Percentiles rank a stretch among this genome's conserved stretches.
phyloP scores from a whole-genome alignment of 2,888 invertebrate species.

The Hartigia nigra region DNA sequence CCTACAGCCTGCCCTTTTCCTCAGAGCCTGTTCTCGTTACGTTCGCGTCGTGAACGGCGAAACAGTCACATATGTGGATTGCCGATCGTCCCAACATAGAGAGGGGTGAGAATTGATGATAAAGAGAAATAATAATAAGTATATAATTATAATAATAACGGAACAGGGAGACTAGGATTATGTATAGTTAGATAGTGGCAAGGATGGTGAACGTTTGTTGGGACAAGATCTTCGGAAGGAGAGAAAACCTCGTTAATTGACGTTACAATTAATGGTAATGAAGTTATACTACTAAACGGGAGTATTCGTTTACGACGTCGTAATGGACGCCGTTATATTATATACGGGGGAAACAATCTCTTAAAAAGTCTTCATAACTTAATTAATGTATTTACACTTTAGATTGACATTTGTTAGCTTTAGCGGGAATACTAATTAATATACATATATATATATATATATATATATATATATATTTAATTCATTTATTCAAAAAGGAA shows the following conservation, averaged over 20 bases:
- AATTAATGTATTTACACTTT: neutral
- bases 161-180: conserved; percentile 12
- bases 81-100: conserved; percentile 36
- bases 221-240: conserved; percentile 4
- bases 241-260: conserved; percentile 8
- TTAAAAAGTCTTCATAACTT: conserved; percentile 13
- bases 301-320: neutral
- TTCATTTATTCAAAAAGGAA: conserved; percentile 7
- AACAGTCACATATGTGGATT: conserved; percentile 51
- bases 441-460: conserved; percentile 34
- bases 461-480: conserved; percentile 18
- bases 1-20: conserved; percentile 61
- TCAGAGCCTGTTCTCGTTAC: conserved; percentile 64
- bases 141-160: conserved; percentile 1
- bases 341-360: conserved; percentile 20
- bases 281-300: neutral
- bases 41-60: conserved; percentile 60
- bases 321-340: neutral
- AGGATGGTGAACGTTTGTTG: conserved; percentile 4
- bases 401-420: neutral
- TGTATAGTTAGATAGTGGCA: conserved; percentile 26
- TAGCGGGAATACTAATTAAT: conserved; percentile 20
- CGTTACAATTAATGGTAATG: conserved; percentile 7
- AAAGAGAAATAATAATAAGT: neutral
- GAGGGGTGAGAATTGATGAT: neutral